These are phyloP conservation scores for Dasypus novemcinctus DNA, from an alignment of 2,113 vertebrate species.

Conservation along the genomic window DNA sequence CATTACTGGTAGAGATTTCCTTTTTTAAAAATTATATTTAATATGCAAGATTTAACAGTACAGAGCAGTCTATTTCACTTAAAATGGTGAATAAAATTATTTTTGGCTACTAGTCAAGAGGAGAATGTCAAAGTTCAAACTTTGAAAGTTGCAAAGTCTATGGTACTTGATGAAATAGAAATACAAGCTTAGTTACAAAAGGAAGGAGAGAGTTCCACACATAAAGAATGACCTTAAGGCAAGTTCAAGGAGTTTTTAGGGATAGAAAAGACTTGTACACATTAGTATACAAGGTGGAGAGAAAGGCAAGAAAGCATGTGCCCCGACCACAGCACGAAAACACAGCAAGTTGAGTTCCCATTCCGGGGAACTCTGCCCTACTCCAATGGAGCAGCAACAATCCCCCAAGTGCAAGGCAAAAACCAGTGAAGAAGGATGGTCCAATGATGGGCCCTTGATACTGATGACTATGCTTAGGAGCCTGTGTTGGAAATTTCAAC, in stretches of 20 bases:
- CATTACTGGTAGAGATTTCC: neutral
- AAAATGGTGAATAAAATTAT: neutral
- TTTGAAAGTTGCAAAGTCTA: neutral
- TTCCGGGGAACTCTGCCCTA: no score
- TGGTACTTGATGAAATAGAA: neutral
- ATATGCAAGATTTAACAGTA: neutral
- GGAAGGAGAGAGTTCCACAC: neutral
- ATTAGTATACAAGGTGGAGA: neutral
- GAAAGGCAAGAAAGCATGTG: neutral
- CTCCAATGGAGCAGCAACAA: no score
- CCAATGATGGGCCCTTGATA: no score
- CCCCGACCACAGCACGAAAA: accelerated
- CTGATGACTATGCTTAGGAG: no score
- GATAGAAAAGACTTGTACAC: neutral
- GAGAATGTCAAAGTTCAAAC: neutral
- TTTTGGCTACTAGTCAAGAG: neutral
- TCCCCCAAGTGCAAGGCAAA: no score
- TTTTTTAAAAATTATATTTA: neutral
- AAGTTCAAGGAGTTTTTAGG: neutral
- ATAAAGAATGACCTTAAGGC: neutral
- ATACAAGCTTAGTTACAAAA: neutral
- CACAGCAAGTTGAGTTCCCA: no score
- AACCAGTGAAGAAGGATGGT: no score
- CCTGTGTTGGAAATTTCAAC: no score
- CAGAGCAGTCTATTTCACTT: neutral